A percentile compares a stretch with the other conserved stretches of the same genome.
phyloP scores from a whole-genome alignment of 2,113 vertebrate genomes.

The Grammomys dolichurus region DNA sequence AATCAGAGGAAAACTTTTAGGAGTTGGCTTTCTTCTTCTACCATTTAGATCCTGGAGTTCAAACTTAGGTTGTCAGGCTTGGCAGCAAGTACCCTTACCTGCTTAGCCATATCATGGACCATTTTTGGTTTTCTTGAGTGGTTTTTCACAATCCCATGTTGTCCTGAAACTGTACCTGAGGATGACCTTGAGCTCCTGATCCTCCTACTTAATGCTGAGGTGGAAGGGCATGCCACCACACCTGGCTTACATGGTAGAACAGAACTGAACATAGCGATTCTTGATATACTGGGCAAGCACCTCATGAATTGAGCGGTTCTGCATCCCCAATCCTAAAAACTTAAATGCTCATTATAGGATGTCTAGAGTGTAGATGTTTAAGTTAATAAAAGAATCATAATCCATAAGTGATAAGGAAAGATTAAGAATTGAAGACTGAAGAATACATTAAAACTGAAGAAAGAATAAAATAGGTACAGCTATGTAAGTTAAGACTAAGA shows the following conservation, averaged over 20 bases:
- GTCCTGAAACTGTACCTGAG: neutral
- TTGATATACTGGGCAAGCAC: neutral
- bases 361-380: neutral
- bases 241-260: neutral
- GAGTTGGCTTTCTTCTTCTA: neutral
- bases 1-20: neutral
- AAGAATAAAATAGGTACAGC: neutral
- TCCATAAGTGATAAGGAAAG: slow-evolving; percentile 44
- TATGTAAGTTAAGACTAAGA: neutral
- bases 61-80: neutral
- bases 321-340: neutral
- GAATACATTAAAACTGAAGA: slow-evolving; percentile 55
- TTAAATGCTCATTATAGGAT: slow-evolving; percentile 25
- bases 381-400: slow-evolving; percentile 43
- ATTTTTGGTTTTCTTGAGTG: neutral
- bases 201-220: neutral
- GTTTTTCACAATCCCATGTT: neutral
- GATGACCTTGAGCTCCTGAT: too few species aligned
- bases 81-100: neutral
- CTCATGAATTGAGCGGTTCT: too few species aligned
- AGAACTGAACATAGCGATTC: neutral
- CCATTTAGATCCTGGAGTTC: neutral
- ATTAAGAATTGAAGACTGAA: slow-evolving; percentile 58
- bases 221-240: neutral
- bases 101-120: too few species aligned